Evolutionary conservation across 2,113 vertebrate species (phyloP).

Genomic region (Callorhinus ursinus): DNA sequence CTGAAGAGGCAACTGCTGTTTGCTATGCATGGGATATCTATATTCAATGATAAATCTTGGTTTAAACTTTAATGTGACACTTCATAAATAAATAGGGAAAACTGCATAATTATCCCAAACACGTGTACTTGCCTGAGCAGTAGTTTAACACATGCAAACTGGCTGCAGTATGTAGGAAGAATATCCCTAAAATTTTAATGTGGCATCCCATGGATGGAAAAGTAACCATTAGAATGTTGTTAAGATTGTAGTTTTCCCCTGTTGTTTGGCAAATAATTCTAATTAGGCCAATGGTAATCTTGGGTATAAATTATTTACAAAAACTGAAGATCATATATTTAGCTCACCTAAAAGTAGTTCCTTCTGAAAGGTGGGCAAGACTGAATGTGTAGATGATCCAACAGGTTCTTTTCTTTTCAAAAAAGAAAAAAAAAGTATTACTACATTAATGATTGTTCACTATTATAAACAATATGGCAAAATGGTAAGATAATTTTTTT

Average conservation of each 20-base stretch:
- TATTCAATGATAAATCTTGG: conserved; percentile 49
- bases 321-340: not conserved
- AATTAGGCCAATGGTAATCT: conserved; percentile 14
- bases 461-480: not conserved
- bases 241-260: not conserved
- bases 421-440: not conserved
- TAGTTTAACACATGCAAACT: conserved; percentile 48
- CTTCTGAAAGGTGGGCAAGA: not conserved
- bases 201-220: not conserved
- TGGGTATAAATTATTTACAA: not conserved
- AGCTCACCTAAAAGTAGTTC: not conserved
- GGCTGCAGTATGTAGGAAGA: conserved; percentile 52
- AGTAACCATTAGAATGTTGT: conserved; percentile 27
- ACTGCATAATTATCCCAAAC: conserved; percentile 46
- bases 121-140: not conserved
- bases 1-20: not conserved
- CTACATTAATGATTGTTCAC: not conserved
- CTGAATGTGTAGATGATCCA: not conserved
- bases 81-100: conserved; percentile 66
- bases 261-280: conserved; percentile 36
- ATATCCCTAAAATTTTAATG: conserved; percentile 66
- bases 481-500: not conserved
- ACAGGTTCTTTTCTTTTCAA: not conserved
- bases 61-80: conserved; percentile 71
- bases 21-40: not conserved